These are phyloP conservation scores for Montipora foliosa DNA, from an alignment of 64 coral and sea anemone species.

Conservation along the genomic window DNA sequence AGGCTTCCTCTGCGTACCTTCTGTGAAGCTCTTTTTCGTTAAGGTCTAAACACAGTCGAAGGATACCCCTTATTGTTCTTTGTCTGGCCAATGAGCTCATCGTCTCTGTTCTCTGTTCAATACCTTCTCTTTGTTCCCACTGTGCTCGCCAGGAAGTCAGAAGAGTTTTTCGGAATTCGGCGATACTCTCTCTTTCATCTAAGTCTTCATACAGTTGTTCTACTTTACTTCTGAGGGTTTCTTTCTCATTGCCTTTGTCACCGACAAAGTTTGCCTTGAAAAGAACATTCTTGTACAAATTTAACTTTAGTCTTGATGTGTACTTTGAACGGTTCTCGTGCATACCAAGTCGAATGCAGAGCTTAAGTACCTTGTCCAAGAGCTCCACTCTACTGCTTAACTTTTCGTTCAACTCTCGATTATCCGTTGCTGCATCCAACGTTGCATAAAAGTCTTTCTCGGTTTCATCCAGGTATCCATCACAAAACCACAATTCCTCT, in stretches of 20 bases:
- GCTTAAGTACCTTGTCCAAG: neutral
- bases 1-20: neutral
- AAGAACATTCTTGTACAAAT: neutral
- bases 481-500: neutral
- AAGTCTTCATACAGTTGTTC: neutral
- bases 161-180: neutral
- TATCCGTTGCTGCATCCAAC: neutral
- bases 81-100: neutral
- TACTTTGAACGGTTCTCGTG: neutral
- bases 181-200: neutral
- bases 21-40: neutral
- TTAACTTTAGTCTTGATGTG: neutral
- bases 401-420: neutral
- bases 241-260: neutral
- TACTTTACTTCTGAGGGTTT: neutral
- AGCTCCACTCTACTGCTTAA: neutral
- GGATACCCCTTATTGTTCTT: neutral
- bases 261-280: neutral
- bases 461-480: neutral
- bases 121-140: neutral
- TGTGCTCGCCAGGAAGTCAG: neutral
- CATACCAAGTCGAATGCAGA: neutral
- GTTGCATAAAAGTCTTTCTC: neutral
- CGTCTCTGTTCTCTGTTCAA: neutral
- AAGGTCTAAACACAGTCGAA: neutral